Evolutionary conservation across 1,140 invertebrate genomes (phyloP).

Genomic region (Nylanderia fulva): DNA sequence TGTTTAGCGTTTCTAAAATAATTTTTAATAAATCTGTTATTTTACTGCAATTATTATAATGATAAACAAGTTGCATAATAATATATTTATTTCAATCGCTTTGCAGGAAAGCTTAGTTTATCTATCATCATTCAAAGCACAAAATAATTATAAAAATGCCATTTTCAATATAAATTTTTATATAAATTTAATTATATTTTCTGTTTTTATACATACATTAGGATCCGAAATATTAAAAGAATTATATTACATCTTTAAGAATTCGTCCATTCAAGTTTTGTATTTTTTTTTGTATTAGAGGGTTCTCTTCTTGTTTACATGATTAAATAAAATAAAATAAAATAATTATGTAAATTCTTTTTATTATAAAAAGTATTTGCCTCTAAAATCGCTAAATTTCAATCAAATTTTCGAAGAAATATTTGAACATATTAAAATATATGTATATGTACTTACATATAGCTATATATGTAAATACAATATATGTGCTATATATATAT

Average conservation of each 20-base stretch:
- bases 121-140: not conserved
- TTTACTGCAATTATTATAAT: not conserved
- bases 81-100: not conserved
- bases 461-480: too few relatives aligned
- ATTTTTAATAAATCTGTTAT: not conserved
- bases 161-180: conserved; percentile 22
- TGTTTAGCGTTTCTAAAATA: not conserved
- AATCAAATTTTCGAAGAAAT: conserved; percentile 14
- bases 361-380: conserved; percentile 11
- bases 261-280: too few relatives aligned
- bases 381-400: conserved; percentile 3
- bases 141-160: not conserved
- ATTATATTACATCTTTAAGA: not conserved
- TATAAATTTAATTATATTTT: not conserved
- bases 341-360: conserved; percentile 3
- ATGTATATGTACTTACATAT: conserved; percentile 9
- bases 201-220: conserved; percentile 4
- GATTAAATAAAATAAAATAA: too few relatives aligned
- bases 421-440: conserved; percentile 36
- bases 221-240: conserved; percentile 5
- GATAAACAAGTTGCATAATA: not conserved
- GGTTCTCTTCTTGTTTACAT: too few relatives aligned
- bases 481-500: not conserved
- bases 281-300: too few relatives aligned
- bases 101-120: conserved; percentile 1